phyloP scores from a whole-genome alignment of 2,797 vertebrate genomes.

The Mus caroli region DNA sequence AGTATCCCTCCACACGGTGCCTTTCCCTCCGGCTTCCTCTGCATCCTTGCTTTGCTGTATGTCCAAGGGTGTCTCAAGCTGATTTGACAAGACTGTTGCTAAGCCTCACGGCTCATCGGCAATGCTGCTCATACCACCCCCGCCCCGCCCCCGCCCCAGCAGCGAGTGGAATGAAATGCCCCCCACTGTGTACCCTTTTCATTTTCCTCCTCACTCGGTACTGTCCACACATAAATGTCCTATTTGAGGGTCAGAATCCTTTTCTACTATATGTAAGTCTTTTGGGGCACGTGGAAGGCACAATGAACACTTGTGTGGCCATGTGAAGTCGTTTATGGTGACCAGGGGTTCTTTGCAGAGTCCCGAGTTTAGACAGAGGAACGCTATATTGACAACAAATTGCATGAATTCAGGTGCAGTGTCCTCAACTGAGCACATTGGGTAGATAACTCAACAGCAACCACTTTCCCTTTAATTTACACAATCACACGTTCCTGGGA shows the following conservation, averaged over 20 bases:
- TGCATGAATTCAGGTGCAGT: neutral
- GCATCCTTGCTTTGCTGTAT: neutral
- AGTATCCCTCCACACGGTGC: neutral
- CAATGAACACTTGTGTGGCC: neutral
- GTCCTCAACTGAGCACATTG: neutral
- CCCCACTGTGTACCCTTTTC: neutral
- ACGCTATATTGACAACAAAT: neutral
- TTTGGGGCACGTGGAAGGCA: neutral
- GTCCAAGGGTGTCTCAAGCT: too few species aligned
- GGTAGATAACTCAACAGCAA: neutral
- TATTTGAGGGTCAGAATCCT: neutral
- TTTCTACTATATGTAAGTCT: neutral
- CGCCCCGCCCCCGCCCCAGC: neutral
- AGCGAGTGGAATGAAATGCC: neutral
- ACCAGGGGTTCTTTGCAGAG: neutral
- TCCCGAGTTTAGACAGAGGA: neutral
- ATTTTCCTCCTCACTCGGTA: too few species aligned
- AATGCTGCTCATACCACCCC: neutral
- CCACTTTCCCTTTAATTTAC: neutral
- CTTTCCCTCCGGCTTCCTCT: neutral
- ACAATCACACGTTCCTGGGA: neutral
- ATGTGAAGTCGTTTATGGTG: neutral
- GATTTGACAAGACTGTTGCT: neutral
- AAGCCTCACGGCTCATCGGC: neutral
- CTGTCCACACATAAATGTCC: neutral